Percentiles rank a stretch among this genome's conserved stretches.
These are phyloP conservation scores for Calliopum simillimum DNA, from an alignment of 2,888 invertebrate species.

Conservation along the genomic window DNA sequence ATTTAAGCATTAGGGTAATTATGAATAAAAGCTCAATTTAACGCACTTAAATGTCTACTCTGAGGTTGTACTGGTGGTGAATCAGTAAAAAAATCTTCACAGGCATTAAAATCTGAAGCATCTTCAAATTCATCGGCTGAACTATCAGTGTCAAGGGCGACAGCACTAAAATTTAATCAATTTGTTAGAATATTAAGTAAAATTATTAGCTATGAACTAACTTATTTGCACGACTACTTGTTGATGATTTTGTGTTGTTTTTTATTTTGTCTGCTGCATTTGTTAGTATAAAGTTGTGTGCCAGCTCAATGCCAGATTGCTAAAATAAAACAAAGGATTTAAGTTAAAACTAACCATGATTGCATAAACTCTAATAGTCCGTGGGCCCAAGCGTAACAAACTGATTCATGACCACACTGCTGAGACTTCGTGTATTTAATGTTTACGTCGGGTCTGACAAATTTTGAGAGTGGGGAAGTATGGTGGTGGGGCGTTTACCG, in stretches of 20 bases:
- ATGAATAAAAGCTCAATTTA: not conserved
- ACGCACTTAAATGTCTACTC: constrained; percentile 81
- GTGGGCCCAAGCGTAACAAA: too few species aligned
- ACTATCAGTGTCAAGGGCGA: constrained; percentile 70
- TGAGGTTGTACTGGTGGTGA: constrained; percentile 77
- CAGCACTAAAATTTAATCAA: constrained; percentile 48
- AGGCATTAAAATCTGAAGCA: constrained; percentile 84
- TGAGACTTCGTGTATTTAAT: too few species aligned
- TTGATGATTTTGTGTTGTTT: constrained; percentile 29
- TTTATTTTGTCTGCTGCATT: constrained; percentile 56
- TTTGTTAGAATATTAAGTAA: not conserved
- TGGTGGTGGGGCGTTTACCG: too few species aligned
- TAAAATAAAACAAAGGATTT: constrained; percentile 41
- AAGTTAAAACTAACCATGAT: constrained; percentile 1
- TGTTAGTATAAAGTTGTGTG: constrained; percentile 61
- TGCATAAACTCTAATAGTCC: constrained; percentile 3
- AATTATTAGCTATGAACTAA: constrained; percentile 24
- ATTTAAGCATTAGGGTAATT: not conserved
- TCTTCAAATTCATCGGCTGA: constrained; percentile 90
- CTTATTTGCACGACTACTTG: constrained; percentile 36
- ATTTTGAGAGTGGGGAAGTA: too few species aligned
- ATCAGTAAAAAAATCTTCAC: constrained; percentile 89
- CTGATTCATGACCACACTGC: too few species aligned
- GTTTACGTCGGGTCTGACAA: too few species aligned
- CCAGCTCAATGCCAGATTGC: constrained; percentile 65